Conservation (phyloP, 2,113 vertebrate genomes). For the Eurystomus gularis region DNA sequence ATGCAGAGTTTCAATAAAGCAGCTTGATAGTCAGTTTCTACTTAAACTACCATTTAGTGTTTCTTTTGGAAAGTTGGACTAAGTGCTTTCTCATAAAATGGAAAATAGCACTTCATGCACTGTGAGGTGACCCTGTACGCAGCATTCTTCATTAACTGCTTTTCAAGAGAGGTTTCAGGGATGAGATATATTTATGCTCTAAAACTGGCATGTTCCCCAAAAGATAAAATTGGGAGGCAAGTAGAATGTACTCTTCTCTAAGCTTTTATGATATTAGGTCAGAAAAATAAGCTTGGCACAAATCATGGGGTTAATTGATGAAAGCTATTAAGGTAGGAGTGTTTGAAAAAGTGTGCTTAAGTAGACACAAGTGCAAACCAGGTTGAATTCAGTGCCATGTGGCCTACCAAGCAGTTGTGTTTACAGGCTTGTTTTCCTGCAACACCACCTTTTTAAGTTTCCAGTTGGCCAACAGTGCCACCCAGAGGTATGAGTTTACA, state of each 20-base stretch:
- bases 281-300: neutral
- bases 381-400: neutral
- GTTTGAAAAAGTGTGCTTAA: neutral
- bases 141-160: neutral
- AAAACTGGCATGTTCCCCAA: neutral
- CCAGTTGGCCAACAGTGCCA: conserved; percentile 62
- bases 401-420: neutral
- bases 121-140: neutral
- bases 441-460: neutral
- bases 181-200: neutral
- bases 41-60: neutral
- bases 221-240: neutral
- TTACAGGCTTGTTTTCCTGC: neutral
- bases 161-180: neutral
- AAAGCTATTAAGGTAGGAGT: neutral
- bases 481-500: conserved; percentile 38
- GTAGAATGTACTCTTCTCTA: neutral
- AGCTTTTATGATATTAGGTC: neutral
- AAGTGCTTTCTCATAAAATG: neutral
- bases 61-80: neutral
- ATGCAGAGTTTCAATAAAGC: neutral
- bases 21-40: neutral
- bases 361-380: neutral
- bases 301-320: neutral
- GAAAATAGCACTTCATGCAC: neutral